Evolutionary conservation across 2,888 invertebrate species (phyloP).

Genomic region (Nomada hirtipes): DNA sequence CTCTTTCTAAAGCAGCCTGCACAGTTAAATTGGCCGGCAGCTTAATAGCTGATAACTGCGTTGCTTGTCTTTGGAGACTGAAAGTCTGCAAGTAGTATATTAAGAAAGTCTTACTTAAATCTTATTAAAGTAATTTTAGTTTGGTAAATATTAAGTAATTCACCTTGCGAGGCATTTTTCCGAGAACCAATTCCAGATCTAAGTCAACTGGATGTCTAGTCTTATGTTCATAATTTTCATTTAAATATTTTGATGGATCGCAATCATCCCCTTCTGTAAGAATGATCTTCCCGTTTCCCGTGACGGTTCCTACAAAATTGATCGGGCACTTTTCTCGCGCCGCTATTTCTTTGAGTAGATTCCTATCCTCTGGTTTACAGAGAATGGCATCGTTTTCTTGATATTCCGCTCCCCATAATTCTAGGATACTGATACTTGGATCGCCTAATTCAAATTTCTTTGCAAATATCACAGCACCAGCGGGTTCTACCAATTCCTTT

Average conservation of each 20-base stretch:
- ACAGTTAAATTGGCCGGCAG: conserved; percentile 87
- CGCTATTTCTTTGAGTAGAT: conserved; percentile 89
- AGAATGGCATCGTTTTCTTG: conserved; percentile 98
- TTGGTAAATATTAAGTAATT: neutral
- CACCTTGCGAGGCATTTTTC: conserved; percentile 93
- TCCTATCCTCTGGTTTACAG: conserved; percentile 88
- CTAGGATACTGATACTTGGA: conserved; percentile 95
- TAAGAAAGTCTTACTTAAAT: neutral
- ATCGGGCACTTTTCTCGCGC: conserved; percentile 96
- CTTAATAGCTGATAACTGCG: conserved; percentile 85
- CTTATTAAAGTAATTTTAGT: neutral
- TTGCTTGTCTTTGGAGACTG: conserved; percentile 85
- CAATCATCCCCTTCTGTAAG: conserved; percentile 87
- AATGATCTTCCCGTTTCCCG: conserved; percentile 92
- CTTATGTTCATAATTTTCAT: conserved; percentile 82
- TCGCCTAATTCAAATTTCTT: conserved; percentile 96
- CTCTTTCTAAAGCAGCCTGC: conserved; percentile 89
- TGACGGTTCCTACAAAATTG: conserved; percentile 96
- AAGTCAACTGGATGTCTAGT: conserved; percentile 92
- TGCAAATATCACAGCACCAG: conserved; percentile 95
- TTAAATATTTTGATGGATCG: conserved; percentile 84
- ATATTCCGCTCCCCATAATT: conserved; percentile 99
- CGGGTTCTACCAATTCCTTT: conserved; percentile 98
- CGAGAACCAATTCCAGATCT: conserved; percentile 94
- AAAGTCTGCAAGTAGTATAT: conserved; percentile 85